phyloP scores from a whole-genome alignment of 35 echinoderm and acorn worm genomes.

The Hemicentrotus pulcherrimus region DNA sequence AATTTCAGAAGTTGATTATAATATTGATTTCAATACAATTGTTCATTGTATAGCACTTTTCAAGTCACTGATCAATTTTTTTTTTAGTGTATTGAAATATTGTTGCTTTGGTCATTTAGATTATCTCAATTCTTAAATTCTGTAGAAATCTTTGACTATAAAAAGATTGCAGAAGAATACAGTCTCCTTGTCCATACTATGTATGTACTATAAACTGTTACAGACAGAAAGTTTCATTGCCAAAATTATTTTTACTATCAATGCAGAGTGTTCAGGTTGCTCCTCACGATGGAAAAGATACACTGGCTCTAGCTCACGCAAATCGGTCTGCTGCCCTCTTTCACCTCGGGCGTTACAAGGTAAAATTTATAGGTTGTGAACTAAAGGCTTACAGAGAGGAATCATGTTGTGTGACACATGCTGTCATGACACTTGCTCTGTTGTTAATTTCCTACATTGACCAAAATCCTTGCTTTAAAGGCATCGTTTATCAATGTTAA shows the following conservation, averaged over 20 bases:
- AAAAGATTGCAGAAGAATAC: background rate
- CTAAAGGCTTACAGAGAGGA: background rate
- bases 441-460: background rate
- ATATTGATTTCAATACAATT: no score
- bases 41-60: no score
- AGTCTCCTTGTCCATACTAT: no score
- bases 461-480: background rate
- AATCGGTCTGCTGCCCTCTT: constrained; percentile 84
- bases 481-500: no score
- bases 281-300: background rate
- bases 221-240: background rate
- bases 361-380: background rate
- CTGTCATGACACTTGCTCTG: no score
- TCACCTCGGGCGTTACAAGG: constrained; percentile 65
- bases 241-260: background rate
- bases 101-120: no score
- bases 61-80: no score
- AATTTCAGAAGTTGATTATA: no score
- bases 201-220: no score
- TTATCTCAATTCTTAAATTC: no score
- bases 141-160: no score
- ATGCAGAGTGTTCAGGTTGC: constrained; percentile 59
- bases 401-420: background rate
- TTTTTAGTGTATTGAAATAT: no score
- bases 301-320: constrained; percentile 56